These are phyloP conservation scores for Clivina fossor DNA, from an alignment of 2,888 invertebrate species.

Conservation along the genomic window DNA sequence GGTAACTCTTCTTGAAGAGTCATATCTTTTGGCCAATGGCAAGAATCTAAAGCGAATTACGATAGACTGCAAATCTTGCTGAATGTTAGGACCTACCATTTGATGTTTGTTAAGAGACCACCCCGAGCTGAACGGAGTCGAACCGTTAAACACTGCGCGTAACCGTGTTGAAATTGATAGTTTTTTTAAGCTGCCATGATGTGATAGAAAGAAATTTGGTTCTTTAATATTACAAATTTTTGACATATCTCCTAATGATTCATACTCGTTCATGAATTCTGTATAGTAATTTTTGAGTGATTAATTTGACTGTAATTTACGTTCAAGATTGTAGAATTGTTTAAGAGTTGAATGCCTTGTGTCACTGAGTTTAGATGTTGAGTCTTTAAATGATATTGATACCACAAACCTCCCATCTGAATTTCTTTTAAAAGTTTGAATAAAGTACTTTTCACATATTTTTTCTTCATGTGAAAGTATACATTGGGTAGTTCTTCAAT, in stretches of 20 bases:
- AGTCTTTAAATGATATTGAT: neutral
- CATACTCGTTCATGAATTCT: neutral
- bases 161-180: slow-evolving; percentile 10
- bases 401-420: neutral
- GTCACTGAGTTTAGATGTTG: neutral
- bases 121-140: neutral
- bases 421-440: neutral
- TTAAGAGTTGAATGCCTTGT: neutral
- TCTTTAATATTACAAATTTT: neutral
- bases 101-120: slow-evolving; percentile 10
- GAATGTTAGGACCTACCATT: slow-evolving; percentile 8
- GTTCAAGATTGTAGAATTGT: neutral
- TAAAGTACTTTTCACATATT: neutral
- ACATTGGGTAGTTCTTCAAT: neutral
- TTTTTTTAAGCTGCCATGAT: slow-evolving; percentile 8
- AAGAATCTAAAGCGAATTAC: too few species aligned
- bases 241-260: slow-evolving; percentile 8
- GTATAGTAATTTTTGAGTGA: neutral
- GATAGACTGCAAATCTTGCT: slow-evolving; percentile 15
- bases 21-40: too few species aligned
- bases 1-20: too few species aligned
- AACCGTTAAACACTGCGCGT: slow-evolving; percentile 11
- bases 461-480: neutral
- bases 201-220: slow-evolving; percentile 7
- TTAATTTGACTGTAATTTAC: slow-evolving; percentile 1